Evolutionary conservation across 1,140 invertebrate species (phyloP), one percentile per base, ranked within the genome.

Genomic region (Bombyx mori): DNA sequence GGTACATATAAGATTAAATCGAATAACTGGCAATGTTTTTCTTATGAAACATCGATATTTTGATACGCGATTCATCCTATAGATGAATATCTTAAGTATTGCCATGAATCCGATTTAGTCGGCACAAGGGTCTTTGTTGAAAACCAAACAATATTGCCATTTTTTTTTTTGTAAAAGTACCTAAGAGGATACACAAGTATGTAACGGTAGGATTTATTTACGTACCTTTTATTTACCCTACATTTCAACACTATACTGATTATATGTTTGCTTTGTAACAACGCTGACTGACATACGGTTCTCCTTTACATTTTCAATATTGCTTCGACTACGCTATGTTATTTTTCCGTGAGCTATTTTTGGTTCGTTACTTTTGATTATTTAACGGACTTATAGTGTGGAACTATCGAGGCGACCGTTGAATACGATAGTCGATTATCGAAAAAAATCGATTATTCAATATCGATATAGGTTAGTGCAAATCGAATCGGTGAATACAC

Each of bases 101-200:
- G 26, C 26, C 26, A 35, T 35, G 26, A 35, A 35, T 35, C 26
- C 26, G 26, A 35, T 35, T 35, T 35, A 35, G 26, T 35, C 26
- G 26, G 26, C 26, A 35, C 26, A 35, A 35, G 26, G 26, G 26
- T 35, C 4, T 35, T 35, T 35, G 42, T 26, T 51, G 22, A 51
- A 26, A 35, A 51, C n/a, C n/a, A 47, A 2, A 47, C n/a, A 10
- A 47, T 47, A 47, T 47, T 51, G 42, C 26, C 50, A 26, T 22
- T 51, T 42, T 51, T 18, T 35, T 35, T 35, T 35, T 35, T 35
- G 26, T 35, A 35, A 3, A 35, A 35, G 26, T 35, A 54, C 42
- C 72, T 78, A 75, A 73, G 76, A 83, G 79, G 82, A 85, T 85
- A 85, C 82, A 85, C 82, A 85, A 85, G 82, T 85, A 82, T 75